Percentiles rank a stretch among this genome's conserved stretches.
Conservation (phyloP, 2,888 invertebrate species). For the Osedax frankpressi region DNA sequence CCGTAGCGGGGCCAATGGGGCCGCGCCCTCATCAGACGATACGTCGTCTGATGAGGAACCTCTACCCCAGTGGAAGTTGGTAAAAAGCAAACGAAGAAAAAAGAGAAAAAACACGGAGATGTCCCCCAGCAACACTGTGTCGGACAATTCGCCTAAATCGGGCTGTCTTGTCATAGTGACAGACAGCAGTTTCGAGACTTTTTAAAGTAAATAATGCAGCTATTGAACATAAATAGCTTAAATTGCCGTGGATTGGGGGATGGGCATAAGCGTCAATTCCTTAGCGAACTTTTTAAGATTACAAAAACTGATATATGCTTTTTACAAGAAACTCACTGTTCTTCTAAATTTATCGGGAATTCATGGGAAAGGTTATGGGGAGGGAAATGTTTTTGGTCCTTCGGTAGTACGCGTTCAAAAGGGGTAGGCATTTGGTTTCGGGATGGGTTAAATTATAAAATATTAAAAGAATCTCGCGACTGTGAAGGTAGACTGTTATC, state of each 20-base stretch:
- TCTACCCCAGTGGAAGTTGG: no score
- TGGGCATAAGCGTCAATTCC: background rate
- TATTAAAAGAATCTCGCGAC: background rate
- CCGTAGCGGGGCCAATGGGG: no score
- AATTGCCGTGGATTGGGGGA: background rate
- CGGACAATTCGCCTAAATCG: no score
- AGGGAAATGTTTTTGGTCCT: conserved; percentile 2
- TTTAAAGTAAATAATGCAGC: background rate
- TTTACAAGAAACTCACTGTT: background rate
- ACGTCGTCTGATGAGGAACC: no score
- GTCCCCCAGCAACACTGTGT: no score
- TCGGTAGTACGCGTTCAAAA: background rate
- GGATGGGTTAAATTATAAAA: background rate
- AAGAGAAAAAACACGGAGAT: no score
- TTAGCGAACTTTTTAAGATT: background rate
- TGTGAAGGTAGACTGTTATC: background rate
- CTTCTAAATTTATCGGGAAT: background rate
- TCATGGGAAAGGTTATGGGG: background rate
- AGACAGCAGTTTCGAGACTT: background rate
- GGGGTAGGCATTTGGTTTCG: background rate
- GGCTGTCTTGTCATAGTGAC: no score
- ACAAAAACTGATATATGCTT: background rate
- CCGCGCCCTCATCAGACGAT: no score
- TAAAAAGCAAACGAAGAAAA: no score
- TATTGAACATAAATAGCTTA: background rate